A percentile compares a stretch with the other conserved stretches of the same genome.
These are phyloP conservation scores for Pelecanoides urinatrix DNA, from an alignment of 2,113 vertebrate genomes.

Conservation along the genomic window DNA sequence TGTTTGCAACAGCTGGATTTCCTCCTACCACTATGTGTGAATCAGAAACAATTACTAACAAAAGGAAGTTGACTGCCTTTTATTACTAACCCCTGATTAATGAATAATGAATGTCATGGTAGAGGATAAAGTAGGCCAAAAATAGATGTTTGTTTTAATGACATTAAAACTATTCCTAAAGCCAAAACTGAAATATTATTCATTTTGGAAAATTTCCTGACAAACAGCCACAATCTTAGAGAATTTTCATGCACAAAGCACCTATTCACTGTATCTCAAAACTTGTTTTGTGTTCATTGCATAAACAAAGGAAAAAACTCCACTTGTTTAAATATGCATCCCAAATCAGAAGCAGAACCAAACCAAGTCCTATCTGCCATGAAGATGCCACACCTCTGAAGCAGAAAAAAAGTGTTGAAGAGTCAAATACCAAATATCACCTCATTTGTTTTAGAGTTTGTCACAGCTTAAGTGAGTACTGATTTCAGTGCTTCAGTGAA, in stretches of 20 bases:
- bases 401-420: background rate
- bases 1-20: conserved; percentile 56
- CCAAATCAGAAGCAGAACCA: background rate
- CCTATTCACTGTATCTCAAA: background rate
- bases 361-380: background rate
- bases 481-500: background rate
- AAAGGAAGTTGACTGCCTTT: background rate
- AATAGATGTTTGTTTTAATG: background rate
- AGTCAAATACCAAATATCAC: background rate
- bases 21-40: conserved; percentile 26
- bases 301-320: background rate
- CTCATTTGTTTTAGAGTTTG: background rate
- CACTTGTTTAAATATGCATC: background rate
- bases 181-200: background rate
- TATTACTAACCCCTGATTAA: conserved; percentile 15
- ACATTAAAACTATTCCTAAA: background rate
- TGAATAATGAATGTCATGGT: background rate
- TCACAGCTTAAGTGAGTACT: background rate
- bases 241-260: background rate
- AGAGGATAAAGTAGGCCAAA: background rate
- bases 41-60: conserved; percentile 28
- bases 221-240: background rate
- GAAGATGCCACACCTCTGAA: background rate
- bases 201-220: background rate
- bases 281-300: background rate